Conservation (phyloP, 2,113 vertebrate genomes). For the Uropsilus gracilis region DNA sequence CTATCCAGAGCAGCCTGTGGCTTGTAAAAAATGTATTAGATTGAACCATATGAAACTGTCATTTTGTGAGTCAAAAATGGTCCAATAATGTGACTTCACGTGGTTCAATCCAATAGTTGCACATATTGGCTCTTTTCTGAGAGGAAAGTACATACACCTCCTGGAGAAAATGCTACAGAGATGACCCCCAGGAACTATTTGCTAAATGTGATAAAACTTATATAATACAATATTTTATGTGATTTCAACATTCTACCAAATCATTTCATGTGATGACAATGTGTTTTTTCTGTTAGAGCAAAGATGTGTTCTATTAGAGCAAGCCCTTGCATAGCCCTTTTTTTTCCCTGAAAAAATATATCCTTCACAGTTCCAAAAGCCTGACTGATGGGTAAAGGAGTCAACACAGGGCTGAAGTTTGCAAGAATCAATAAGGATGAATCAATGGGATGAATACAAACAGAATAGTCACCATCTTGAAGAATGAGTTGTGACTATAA, state of each 20-base stretch:
- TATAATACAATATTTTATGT: neutral
- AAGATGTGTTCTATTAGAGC: neutral
- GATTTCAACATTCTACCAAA: neutral
- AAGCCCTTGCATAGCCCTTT: neutral
- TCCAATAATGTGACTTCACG: neutral
- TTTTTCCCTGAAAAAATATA: neutral
- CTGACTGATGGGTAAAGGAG: neutral
- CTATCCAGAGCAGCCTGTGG: neutral
- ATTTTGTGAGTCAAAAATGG: neutral
- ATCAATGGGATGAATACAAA: neutral
- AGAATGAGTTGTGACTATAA: neutral
- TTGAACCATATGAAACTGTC: neutral
- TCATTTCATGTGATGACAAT: neutral
- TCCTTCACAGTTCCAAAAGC: neutral
- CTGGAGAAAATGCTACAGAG: neutral
- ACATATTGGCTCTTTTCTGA: neutral
- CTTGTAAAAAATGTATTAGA: neutral
- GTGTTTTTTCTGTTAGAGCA: neutral
- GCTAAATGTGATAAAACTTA: neutral
- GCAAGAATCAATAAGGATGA: neutral
- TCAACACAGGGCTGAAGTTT: neutral
- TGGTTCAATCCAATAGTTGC: neutral
- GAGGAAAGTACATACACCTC: neutral
- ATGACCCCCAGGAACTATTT: neutral
- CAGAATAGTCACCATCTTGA: neutral